These are phyloP conservation scores for Pagetopsis macropterus DNA, from an alignment of 2,797 vertebrate species.

Conservation along the genomic window DNA sequence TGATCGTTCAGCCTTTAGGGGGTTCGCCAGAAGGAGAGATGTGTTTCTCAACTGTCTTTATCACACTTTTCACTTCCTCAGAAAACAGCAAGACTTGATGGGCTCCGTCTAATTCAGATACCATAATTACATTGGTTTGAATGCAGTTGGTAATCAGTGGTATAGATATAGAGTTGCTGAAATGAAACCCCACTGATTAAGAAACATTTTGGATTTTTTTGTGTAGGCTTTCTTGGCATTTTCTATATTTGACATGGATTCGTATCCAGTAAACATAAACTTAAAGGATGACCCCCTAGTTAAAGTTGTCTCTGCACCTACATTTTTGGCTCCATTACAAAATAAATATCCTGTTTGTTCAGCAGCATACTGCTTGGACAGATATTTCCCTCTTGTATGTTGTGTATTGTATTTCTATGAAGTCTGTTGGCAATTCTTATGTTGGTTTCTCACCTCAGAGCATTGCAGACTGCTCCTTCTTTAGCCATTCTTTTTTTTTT, in stretches of 20 bases:
- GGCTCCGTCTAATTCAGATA: conserved; percentile 54
- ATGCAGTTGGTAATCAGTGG: conserved; percentile 41
- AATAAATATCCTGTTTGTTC: conserved; percentile 17
- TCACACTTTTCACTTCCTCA: conserved; percentile 28
- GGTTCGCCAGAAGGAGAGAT: conserved; percentile 24
- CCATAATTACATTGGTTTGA: conserved; percentile 57
- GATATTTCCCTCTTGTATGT: conserved; percentile 9
- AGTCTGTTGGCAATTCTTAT: background rate
- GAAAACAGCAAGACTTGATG: conserved; percentile 40
- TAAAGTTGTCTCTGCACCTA: conserved; percentile 9
- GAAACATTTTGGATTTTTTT: too few relatives aligned
- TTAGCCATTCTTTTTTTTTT: conserved; percentile 28
- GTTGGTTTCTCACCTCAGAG: conserved; percentile 22
- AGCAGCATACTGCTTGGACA: conserved; percentile 16
- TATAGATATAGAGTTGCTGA: conserved; percentile 43
- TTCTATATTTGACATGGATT: conserved; percentile 22
- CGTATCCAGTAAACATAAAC: conserved; percentile 15
- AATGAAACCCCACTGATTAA: conserved; percentile 47
- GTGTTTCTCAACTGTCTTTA: conserved; percentile 36
- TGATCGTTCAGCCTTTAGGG: conserved; percentile 58
- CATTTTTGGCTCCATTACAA: conserved; percentile 30
- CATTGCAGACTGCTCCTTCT: conserved; percentile 10
- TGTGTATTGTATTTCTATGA: too few relatives aligned
- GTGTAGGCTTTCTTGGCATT: background rate
- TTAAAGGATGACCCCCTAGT: conserved; percentile 13